Base-by-base conservation (phyloP, 2,888 invertebrate genomes). In the Morinoia aosen region DNA sequence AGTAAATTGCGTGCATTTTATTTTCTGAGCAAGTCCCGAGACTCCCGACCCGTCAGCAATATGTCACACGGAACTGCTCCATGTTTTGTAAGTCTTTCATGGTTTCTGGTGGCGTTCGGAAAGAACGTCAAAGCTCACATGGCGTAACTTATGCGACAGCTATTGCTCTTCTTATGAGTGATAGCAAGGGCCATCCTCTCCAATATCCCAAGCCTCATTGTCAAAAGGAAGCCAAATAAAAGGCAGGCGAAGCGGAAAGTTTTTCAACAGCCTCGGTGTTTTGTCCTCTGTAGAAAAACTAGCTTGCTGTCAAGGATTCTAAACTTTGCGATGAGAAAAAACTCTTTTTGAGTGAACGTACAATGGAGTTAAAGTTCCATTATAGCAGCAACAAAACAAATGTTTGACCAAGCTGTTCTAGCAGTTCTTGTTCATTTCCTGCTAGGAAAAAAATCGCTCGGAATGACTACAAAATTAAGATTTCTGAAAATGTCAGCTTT, bases 151-250 rank as follows among this genome's bases (percentile, higher is more conserved):
- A 93, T 93, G 93, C 93, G 93, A 93, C 93, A 93, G 93, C 93
- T 93, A 93, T 93, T 93, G 93, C 57, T 57, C 93, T 93, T 93
- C 57, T 57, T 93, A 93, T 93, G 93, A 93, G 57, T 93, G 93
- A 93, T 93, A 33, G 57, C 93, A 57, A 93, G 57, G 33, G n/a
- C 33, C 57, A 39, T 56, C 57, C 93, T 57, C 57, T 93, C 93
- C 93, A 93, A 93, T 93, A 93, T 93, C 57, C 93, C 57, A 33
- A 33, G 57, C 57, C 93, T 93, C 93, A 93, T 93, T 93, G 93
- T 93, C 57, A 93, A 93, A 57, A 57, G 93, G 93, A 57, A 93
- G 57, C 93, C 57, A 57, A 93, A 93, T 57, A 93, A 57, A 93
- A 93, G 93, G n/a, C 93, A 93, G 10, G 33, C 93, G 90, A 90